These are phyloP conservation scores for Girardia tigrina DNA, from an alignment of 2,888 invertebrate genomes.

Conservation along the genomic window DNA sequence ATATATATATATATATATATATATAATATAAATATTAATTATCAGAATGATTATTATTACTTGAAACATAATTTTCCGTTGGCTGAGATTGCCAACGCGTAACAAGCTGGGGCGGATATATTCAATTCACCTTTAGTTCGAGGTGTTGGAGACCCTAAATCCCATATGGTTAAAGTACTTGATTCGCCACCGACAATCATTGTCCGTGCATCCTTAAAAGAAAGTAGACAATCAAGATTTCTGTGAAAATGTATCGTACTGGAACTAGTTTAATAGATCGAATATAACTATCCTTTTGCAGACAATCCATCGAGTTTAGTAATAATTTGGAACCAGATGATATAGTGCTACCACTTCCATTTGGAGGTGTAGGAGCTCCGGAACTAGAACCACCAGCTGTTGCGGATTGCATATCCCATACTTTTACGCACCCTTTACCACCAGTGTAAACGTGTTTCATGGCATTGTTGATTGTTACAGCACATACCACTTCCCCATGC, in stretches of 20 bases:
- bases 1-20: background rate
- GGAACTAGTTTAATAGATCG: constrained; percentile 79
- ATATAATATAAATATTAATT: background rate
- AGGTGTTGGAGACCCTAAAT: constrained; percentile 76
- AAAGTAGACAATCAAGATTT: background rate
- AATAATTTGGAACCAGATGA: constrained; percentile 16
- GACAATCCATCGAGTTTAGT: constrained; percentile 34
- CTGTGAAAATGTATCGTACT: constrained; percentile 46
- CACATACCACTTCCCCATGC: constrained; percentile 93
- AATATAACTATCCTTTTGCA: constrained; percentile 87
- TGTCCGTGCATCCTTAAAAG: constrained; percentile 67
- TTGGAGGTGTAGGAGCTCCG: background rate
- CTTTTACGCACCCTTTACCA: constrained; percentile 89
- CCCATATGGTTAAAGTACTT: constrained; percentile 85
- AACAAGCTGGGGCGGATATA: constrained; percentile 83
- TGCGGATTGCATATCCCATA: constrained; percentile 67
- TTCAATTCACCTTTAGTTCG: constrained; percentile 81
- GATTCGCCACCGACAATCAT: constrained; percentile 91
- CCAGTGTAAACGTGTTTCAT: constrained; percentile 64
- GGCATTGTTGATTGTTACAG: constrained; percentile 62
- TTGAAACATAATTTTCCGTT: constrained; percentile 84
- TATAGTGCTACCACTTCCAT: background rate
- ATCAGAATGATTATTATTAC: background rate
- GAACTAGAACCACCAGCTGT: background rate
- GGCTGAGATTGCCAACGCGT: constrained; percentile 85